These are phyloP conservation scores for Malurus alboscapulatus DNA, from an alignment of 2,113 vertebrate genomes.

Conservation along the genomic window DNA sequence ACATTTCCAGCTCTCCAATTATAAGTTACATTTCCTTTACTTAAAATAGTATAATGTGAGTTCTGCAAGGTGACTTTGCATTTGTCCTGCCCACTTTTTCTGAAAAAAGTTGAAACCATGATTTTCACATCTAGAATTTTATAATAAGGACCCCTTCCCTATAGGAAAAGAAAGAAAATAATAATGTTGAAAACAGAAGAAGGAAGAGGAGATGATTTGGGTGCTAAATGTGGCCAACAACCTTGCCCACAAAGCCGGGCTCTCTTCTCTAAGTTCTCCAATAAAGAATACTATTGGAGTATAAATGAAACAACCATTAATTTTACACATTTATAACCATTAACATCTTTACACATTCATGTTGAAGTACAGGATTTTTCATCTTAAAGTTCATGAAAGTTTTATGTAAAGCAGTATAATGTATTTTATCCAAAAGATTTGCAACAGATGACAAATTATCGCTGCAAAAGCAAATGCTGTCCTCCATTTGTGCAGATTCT, in stretches of 20 bases:
- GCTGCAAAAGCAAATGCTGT: background rate
- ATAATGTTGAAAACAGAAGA: background rate
- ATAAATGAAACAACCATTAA: background rate
- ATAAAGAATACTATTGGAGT: background rate
- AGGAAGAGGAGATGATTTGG: background rate
- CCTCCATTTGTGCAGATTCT: background rate
- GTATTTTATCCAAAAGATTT: background rate
- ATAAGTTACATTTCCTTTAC: background rate
- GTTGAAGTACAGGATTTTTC: background rate
- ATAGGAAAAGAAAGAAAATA: background rate
- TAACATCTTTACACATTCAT: background rate
- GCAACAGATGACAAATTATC: background rate
- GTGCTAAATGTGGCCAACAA: background rate
- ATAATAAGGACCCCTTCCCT: background rate
- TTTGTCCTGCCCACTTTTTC: background rate
- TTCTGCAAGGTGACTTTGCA: background rate
- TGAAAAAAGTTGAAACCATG: background rate
- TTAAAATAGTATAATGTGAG: background rate
- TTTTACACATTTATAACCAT: background rate
- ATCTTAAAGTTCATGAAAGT: background rate
- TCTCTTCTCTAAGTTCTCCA: background rate
- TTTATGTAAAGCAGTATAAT: background rate
- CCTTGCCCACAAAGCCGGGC: background rate
- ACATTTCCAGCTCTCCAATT: background rate
- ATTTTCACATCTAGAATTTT: background rate